Evolutionary conservation across 64 coral and sea anemone species (phyloP).

Genomic region (Montipora sp.): DNA sequence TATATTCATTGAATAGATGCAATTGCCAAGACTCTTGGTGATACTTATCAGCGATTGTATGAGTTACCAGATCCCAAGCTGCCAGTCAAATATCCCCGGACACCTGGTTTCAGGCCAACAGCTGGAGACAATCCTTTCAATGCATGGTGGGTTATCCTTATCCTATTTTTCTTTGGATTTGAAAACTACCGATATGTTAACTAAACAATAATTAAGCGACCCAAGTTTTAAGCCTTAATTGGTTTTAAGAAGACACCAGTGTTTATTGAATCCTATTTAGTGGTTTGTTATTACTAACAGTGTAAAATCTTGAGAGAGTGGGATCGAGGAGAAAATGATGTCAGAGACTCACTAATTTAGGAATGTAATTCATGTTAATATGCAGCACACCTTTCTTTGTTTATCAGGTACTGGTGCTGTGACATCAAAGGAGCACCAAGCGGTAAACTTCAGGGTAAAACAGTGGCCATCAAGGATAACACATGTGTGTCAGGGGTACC

Average conservation of each 20-base stretch:
- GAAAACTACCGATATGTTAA: no score
- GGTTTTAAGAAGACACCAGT: no score
- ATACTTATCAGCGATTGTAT: conserved; percentile 52
- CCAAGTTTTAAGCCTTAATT: no score
- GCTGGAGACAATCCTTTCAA: conserved; percentile 62
- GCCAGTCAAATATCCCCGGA: conserved; percentile 80
- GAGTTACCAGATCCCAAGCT: conserved; percentile 69
- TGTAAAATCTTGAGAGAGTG: no score
- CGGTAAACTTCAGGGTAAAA: conserved; percentile 78
- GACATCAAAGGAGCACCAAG: conserved; percentile 71
- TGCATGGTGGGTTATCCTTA: conserved; percentile 46
- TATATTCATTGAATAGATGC: conserved; percentile 12
- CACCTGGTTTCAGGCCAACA: conserved; percentile 47
- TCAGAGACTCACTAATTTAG: no score
- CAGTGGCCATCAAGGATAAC: conserved; percentile 80
- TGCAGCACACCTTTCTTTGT: neutral
- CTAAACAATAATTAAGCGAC: no score
- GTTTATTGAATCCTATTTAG: no score
- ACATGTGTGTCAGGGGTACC: conserved; percentile 79
- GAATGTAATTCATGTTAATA: no score
- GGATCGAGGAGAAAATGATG: no score
- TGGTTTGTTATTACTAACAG: no score
- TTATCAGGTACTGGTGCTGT: conserved; percentile 80
- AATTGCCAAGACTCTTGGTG: conserved; percentile 18
- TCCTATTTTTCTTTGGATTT: neutral